A percentile compares a stretch with the other conserved stretches of the same genome.
Conservation (phyloP, 2,888 invertebrate species). For the Melanostoma scalare region DNA sequence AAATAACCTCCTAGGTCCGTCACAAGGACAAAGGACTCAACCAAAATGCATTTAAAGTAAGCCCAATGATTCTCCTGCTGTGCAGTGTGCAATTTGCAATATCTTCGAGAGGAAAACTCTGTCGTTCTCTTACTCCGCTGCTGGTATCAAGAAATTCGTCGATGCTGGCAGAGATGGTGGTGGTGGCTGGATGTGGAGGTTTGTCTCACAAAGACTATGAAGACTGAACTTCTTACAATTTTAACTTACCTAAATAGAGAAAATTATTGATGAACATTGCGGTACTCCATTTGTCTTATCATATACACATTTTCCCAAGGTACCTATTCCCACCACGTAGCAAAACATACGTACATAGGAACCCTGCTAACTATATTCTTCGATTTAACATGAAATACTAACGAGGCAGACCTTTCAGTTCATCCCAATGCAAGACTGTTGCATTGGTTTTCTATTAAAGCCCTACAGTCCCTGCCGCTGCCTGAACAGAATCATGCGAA, state of each 20-base stretch:
- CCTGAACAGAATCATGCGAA: neutral
- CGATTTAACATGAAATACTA: neutral
- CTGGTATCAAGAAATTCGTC: slow-evolving; percentile 29
- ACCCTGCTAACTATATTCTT: too few species aligned
- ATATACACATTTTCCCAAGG: neutral
- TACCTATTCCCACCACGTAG: neutral
- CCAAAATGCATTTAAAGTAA: slow-evolving; percentile 54
- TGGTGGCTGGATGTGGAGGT: neutral
- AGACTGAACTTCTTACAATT: slow-evolving; percentile 55
- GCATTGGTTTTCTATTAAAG: slow-evolving; percentile 12
- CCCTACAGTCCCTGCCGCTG: neutral
- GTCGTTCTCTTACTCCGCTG: slow-evolving; percentile 12
- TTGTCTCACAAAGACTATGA: slow-evolving; percentile 16
- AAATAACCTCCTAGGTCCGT: slow-evolving; percentile 43
- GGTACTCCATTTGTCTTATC: slow-evolving; percentile 45
- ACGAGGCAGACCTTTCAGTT: neutral
- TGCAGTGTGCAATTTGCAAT: slow-evolving; percentile 8
- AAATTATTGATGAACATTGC: slow-evolving; percentile 42
- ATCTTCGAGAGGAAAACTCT: slow-evolving; percentile 49
- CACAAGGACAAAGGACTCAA: neutral
- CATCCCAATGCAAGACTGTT: slow-evolving; percentile 19
- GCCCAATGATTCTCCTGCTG: slow-evolving; percentile 27
- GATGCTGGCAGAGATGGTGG: neutral
- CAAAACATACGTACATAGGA: neutral
- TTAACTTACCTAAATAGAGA: slow-evolving; percentile 26